phyloP scores from a whole-genome alignment of 2,113 vertebrate genomes.

The Chrysochloris asiatica region DNA sequence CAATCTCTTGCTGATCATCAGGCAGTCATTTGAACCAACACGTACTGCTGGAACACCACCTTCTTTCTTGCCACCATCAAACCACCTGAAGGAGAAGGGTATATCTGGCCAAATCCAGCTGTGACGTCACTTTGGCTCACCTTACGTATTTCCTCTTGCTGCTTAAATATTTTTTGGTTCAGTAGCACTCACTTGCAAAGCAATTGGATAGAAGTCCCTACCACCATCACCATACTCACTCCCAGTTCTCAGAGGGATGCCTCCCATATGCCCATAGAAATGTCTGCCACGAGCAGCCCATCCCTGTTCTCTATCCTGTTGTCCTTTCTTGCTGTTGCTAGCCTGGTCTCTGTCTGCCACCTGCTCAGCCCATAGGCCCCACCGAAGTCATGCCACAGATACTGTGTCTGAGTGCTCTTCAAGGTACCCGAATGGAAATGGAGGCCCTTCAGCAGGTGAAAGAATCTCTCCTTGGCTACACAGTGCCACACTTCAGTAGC shows the following conservation, averaged over 20 bases:
- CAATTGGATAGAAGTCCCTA: not conserved
- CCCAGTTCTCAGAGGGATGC: not conserved
- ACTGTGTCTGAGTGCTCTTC: not conserved
- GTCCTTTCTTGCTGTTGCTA: not conserved
- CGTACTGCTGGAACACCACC: not conserved
- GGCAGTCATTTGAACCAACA: not conserved
- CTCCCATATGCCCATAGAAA: not conserved
- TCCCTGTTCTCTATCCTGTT: not conserved
- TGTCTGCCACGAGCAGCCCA: not conserved
- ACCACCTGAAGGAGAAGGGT: not conserved
- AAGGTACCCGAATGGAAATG: not conserved
- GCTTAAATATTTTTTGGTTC: slow-evolving; percentile 8
- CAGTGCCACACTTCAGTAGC: not conserved
- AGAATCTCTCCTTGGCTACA: not conserved
- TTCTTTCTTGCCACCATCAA: not conserved
- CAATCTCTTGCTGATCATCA: not conserved
- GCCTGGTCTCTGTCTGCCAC: not conserved
- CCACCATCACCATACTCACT: not conserved
- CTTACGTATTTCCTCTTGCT: not conserved
- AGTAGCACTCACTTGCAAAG: not conserved
- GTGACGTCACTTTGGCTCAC: not conserved
- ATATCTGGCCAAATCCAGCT: not conserved
- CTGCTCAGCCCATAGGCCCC: not conserved
- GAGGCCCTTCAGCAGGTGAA: not conserved
- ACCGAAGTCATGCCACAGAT: not conserved